Percentiles rank a stretch among this genome's conserved stretches.
phyloP scores from a whole-genome alignment of 1,140 invertebrate genomes.

The Drosophila azteca region DNA sequence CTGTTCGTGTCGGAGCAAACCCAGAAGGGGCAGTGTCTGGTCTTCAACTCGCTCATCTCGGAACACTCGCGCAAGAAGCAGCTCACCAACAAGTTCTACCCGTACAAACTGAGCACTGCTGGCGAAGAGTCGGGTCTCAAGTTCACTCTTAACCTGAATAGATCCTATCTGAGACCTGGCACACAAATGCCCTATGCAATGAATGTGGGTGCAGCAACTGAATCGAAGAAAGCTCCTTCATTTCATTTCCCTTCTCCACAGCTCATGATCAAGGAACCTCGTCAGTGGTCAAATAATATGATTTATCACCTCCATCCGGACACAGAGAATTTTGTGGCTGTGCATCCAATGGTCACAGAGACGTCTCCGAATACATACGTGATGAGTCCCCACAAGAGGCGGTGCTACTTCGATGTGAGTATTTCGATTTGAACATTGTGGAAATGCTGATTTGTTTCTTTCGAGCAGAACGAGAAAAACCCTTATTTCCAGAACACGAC shows the following conservation, averaged over 20 bases:
- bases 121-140: constrained; percentile 64
- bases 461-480: constrained; percentile 48
- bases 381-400: constrained; percentile 41
- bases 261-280: constrained; percentile 66
- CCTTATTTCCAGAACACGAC: constrained; percentile 24
- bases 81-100: constrained; percentile 62
- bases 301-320: constrained; percentile 48
- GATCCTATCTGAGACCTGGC: constrained; percentile 23
- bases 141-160: constrained; percentile 48
- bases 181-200: constrained; percentile 37
- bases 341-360: constrained; percentile 51
- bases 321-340: constrained; percentile 65
- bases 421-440: no score
- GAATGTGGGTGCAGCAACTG: constrained; percentile 35
- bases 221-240: background rate
- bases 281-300: constrained; percentile 54
- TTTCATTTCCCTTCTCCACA: background rate
- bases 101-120: constrained; percentile 51
- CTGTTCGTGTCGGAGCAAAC: constrained; percentile 63
- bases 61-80: constrained; percentile 63
- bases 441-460: background rate
- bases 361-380: constrained; percentile 41
- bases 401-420: constrained; percentile 65
- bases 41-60: constrained; percentile 73
- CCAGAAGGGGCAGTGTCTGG: constrained; percentile 63